Evolutionary conservation across 2,888 invertebrate genomes (phyloP).

Genomic region (Hypolimnas misippus): DNA sequence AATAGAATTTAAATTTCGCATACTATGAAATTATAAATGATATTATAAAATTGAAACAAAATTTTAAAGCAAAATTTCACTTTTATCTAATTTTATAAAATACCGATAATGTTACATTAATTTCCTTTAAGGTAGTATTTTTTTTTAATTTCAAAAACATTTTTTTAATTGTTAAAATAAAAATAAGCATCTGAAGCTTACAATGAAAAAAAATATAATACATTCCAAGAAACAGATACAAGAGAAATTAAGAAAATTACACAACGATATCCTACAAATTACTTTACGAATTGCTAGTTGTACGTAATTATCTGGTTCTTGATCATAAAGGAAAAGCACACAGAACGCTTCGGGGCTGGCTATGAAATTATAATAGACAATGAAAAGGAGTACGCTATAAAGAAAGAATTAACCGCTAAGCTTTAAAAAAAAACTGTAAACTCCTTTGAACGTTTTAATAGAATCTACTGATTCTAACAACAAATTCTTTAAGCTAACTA

Average conservation of each 20-base stretch:
- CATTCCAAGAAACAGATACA: not conserved
- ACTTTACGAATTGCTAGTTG: constrained; percentile 29
- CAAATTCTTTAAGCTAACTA: constrained; percentile 54
- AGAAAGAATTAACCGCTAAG: constrained; percentile 70
- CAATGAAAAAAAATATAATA: constrained; percentile 2
- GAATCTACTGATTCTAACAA: constrained; percentile 60
- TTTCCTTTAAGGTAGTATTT: no score
- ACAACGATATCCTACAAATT: constrained; percentile 19
- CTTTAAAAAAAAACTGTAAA: constrained; percentile 62
- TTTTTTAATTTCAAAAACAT: no score
- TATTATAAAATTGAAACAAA: no score
- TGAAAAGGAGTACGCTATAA: constrained; percentile 54
- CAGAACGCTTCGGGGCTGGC: constrained; percentile 42
- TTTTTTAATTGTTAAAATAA: no score
- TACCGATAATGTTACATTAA: no score
- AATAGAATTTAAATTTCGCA: no score
- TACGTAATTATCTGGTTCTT: constrained; percentile 33
- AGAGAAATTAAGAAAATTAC: constrained; percentile 13
- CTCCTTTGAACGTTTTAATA: constrained; percentile 70
- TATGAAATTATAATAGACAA: constrained; percentile 47
- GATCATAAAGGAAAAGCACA: constrained; percentile 46
- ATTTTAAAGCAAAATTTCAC: no score
- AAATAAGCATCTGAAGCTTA: not conserved
- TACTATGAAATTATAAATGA: no score
- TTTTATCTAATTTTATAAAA: no score